Conservation (phyloP, 2,797 vertebrate species). For the Sternotherus odoratus region DNA sequence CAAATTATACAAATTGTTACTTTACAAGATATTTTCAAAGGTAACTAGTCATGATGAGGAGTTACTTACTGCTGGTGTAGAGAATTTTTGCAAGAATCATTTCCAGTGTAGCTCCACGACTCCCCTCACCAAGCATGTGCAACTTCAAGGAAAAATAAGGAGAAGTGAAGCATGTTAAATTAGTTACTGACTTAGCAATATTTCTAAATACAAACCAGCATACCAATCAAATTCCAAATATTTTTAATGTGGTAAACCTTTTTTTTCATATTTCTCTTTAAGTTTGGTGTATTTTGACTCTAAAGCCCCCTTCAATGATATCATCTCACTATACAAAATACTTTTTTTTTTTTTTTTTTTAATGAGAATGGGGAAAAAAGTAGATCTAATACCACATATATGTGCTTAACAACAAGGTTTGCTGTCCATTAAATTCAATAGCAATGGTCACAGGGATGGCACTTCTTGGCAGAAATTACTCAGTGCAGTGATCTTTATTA, state of each 20-base stretch:
- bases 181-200: neutral
- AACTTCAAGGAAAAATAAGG: constrained; percentile 80
- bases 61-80: constrained; percentile 88
- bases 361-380: neutral
- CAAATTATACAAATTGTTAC: neutral
- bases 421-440: neutral
- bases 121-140: constrained; percentile 97
- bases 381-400: neutral
- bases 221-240: neutral
- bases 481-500: fast-evolving
- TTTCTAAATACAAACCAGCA: neutral
- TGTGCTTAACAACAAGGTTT: fast-evolving
- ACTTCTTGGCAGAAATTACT: neutral
- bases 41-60: neutral
- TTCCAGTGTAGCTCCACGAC: constrained; percentile 91
- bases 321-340: neutral
- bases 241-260: neutral
- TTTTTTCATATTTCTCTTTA: neutral
- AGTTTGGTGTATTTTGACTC: neutral
- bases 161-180: neutral
- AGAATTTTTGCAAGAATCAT: constrained; percentile 94
- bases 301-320: neutral
- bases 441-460: neutral
- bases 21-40: neutral
- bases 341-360: neutral